Percentiles rank a stretch among this genome's conserved stretches.
These are phyloP conservation scores for Panurus biarmicus DNA, from an alignment of 2,113 vertebrate genomes.

Conservation along the genomic window DNA sequence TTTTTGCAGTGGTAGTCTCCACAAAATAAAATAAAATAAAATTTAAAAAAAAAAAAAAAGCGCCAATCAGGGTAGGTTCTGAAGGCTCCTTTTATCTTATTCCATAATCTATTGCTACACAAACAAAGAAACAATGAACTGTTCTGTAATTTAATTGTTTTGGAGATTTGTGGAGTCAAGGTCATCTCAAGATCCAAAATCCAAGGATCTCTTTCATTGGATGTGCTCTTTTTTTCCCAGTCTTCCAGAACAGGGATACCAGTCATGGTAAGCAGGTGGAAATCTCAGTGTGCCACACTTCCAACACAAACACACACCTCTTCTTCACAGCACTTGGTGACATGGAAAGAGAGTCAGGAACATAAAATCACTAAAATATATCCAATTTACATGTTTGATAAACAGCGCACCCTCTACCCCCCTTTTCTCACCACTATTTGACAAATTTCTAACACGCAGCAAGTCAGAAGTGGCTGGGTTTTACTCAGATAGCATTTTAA, in stretches of 20 bases:
- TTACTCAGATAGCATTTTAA: slow-evolving; percentile 1
- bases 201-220: not conserved
- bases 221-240: not conserved
- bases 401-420: not conserved
- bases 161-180: not conserved
- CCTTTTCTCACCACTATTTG: not conserved
- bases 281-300: not conserved
- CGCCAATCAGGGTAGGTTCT: not conserved
- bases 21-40: not conserved
- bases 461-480: not conserved
- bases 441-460: not conserved
- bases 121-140: not conserved
- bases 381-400: not conserved
- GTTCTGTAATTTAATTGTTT: not conserved
- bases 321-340: not conserved
- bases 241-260: slow-evolving; percentile 15
- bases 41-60: not conserved
- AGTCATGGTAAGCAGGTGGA: not conserved
- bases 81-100: not conserved
- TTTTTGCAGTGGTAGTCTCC: not conserved
- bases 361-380: not conserved
- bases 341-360: not conserved
- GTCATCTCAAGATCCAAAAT: not conserved
- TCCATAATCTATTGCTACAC: not conserved
- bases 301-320: not conserved